phyloP scores from a whole-genome alignment of 2,797 vertebrate genomes.

The Phoxinus dragarum region DNA sequence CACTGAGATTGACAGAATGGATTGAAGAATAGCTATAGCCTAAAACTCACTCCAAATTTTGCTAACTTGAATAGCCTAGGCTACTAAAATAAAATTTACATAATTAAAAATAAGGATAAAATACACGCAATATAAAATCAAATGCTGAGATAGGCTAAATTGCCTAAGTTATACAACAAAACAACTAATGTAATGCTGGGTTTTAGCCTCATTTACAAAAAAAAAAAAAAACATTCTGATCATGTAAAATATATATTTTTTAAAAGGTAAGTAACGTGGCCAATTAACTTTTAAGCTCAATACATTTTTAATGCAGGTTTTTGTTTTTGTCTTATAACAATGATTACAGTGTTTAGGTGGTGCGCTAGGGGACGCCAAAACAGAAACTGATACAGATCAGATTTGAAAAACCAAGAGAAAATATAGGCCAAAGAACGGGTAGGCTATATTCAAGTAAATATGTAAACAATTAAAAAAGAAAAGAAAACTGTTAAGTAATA shows the following conservation, averaged over 20 bases:
- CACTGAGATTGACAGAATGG: background rate
- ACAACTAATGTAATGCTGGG: background rate
- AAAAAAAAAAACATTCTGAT: background rate
- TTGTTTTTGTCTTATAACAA: constrained; percentile 3
- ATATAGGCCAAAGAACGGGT: background rate
- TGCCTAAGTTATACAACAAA: background rate
- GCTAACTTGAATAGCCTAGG: background rate
- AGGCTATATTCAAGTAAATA: background rate
- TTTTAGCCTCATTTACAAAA: background rate
- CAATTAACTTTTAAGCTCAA: background rate
- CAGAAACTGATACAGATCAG: constrained; percentile 4
- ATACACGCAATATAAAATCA: background rate
- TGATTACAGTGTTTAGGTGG: constrained; percentile 13
- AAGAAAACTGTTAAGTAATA: background rate
- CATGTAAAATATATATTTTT: too few species aligned
- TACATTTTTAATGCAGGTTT: background rate
- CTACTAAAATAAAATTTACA: background rate
- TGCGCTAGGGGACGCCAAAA: constrained; percentile 58
- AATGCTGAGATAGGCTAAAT: background rate
- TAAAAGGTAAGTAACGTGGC: background rate
- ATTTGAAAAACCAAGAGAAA: background rate
- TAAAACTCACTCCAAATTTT: background rate
- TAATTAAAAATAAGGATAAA: background rate
- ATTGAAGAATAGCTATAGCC: background rate
- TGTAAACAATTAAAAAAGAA: background rate